These are phyloP conservation scores for Mimachlamys varia DNA, from an alignment of 2,888 invertebrate genomes.

Conservation along the genomic window DNA sequence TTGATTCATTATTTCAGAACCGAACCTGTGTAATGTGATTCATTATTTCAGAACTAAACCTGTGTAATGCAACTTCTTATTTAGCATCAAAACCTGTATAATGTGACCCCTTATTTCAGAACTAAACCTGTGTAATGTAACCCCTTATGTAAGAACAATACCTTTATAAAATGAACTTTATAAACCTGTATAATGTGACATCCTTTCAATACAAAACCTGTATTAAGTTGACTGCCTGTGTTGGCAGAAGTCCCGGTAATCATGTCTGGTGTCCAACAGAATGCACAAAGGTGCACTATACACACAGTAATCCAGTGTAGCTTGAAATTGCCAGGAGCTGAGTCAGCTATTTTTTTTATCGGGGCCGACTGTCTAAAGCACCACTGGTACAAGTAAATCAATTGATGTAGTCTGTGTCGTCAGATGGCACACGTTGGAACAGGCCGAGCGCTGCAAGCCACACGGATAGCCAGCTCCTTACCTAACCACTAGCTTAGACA, in stretches of 20 bases:
- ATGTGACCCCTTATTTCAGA: too few relatives aligned
- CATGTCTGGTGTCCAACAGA: background rate
- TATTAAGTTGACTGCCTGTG: background rate
- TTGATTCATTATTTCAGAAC: too few relatives aligned
- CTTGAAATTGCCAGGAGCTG: background rate
- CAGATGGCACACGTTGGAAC: background rate
- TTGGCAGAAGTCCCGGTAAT: background rate
- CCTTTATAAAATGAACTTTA: background rate
- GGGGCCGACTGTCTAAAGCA: background rate
- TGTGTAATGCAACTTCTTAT: too few relatives aligned
- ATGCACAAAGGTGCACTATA: background rate
- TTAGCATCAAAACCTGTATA: too few relatives aligned
- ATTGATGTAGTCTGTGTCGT: slow-evolving; percentile 25
- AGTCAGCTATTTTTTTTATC: slow-evolving; percentile 21
- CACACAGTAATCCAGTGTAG: background rate
- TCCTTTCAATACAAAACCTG: background rate
- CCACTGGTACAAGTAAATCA: background rate
- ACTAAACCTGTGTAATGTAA: too few relatives aligned
- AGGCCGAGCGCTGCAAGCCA: background rate
- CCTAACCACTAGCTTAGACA: background rate
- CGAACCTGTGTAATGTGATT: too few relatives aligned
- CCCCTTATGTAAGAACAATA: too few relatives aligned
- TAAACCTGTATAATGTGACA: background rate
- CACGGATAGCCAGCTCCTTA: background rate
- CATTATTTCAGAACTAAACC: too few relatives aligned